These are phyloP conservation scores for Plemyria rubiginata DNA, from an alignment of 2,888 invertebrate genomes.

Conservation along the genomic window DNA sequence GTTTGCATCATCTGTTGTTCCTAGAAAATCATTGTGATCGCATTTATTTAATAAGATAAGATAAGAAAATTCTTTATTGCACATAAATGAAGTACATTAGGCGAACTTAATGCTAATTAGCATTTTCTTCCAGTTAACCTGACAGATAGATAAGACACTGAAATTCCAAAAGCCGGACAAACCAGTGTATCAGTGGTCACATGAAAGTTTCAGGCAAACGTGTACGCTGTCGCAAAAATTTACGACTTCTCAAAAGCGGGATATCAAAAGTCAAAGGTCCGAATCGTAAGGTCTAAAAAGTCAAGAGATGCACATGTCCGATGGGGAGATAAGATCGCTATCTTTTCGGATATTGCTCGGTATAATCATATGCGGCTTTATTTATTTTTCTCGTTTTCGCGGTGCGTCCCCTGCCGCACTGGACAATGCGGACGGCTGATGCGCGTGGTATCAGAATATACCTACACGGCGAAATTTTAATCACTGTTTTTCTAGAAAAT, in stretches of 20 bases:
- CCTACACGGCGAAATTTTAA: too few relatives aligned
- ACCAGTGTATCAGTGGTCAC: background rate
- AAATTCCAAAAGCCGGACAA: too few relatives aligned
- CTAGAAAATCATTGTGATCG: too few relatives aligned
- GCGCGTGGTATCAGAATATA: constrained; percentile 38
- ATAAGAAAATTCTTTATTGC: too few relatives aligned
- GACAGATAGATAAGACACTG: too few relatives aligned
- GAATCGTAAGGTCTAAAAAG: constrained; percentile 66
- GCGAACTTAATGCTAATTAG: too few relatives aligned
- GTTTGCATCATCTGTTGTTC: too few relatives aligned
- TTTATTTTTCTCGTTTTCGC: constrained; percentile 53
- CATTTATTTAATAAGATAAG: too few relatives aligned
- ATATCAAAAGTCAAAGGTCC: constrained; percentile 42
- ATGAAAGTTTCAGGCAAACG: background rate
- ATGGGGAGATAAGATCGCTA: constrained; percentile 80
- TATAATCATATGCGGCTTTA: constrained; percentile 81
- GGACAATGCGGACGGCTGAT: constrained; percentile 68
- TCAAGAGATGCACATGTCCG: constrained; percentile 71
- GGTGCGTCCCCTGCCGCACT: constrained; percentile 65
- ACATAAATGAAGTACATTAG: too few relatives aligned
- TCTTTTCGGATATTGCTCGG: constrained; percentile 84
- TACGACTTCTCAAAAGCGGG: constrained; percentile 14
- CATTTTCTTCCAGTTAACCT: too few relatives aligned
- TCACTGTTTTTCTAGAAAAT: too few relatives aligned
- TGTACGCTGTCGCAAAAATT: constrained; percentile 11